These are phyloP conservation scores for Campylomormyrus tamandua DNA, from an alignment of 2,113 vertebrate genomes.

Conservation along the genomic window DNA sequence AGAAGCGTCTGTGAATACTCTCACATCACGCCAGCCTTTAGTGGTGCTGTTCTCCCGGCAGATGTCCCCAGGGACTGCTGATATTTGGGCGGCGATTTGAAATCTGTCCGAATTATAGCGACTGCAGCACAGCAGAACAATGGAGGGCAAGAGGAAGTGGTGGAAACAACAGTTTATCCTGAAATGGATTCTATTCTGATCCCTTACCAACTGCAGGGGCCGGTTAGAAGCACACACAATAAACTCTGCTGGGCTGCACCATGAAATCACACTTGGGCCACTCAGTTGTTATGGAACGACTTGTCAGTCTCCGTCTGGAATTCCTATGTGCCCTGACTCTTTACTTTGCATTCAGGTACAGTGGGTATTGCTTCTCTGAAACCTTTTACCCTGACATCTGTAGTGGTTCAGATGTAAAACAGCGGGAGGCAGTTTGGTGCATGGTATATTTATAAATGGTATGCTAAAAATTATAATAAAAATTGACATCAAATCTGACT, in stretches of 20 bases:
- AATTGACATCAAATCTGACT: neutral
- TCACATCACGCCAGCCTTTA: constrained; percentile 34
- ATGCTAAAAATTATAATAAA: neutral
- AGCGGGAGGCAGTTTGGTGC: neutral
- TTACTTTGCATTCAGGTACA: neutral
- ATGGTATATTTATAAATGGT: neutral
- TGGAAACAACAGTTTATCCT: constrained; percentile 30
- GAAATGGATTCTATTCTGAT: constrained; percentile 49
- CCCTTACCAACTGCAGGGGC: constrained; percentile 38
- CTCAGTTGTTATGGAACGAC: neutral
- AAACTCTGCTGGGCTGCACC: neutral
- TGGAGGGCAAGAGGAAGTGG: constrained; percentile 32
- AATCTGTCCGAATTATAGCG: constrained; percentile 59
- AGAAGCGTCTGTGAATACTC: neutral
- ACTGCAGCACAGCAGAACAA: constrained; percentile 53
- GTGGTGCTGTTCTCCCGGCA: constrained; percentile 19
- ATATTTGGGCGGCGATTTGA: constrained; percentile 56
- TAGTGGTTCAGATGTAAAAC: neutral
- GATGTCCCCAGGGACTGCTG: constrained; percentile 47
- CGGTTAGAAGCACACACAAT: constrained; percentile 38
- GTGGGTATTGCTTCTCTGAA: neutral
- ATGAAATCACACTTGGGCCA: no score
- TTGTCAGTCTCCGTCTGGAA: neutral
- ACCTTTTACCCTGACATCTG: neutral
- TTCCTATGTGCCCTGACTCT: neutral